phyloP scores from a whole-genome alignment of 2,888 invertebrate species.

The Entomobrya proxima region DNA sequence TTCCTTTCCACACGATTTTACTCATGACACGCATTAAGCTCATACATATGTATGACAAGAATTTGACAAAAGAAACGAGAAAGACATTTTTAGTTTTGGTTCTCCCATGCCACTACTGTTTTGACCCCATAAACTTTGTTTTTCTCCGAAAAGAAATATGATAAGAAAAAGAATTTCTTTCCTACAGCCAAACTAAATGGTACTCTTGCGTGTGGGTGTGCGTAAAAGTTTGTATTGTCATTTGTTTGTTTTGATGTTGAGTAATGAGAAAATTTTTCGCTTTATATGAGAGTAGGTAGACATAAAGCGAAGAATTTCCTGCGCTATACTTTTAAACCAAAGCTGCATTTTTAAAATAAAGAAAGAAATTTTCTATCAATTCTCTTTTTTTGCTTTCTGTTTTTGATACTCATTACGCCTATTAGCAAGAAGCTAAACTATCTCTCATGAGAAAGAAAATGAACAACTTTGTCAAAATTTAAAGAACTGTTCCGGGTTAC shows the following conservation, averaged over 20 bases:
- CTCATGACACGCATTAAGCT: slow-evolving; percentile 38
- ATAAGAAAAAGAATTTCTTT: background rate
- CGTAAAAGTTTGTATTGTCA: background rate
- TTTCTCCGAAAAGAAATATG: slow-evolving; percentile 17
- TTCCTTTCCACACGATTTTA: slow-evolving; percentile 34
- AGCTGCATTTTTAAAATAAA: no score
- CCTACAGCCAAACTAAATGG: background rate
- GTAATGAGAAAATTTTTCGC: background rate
- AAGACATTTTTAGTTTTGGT: slow-evolving; percentile 4
- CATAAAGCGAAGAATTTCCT: background rate
- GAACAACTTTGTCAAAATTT: background rate
- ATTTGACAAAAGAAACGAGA: slow-evolving; percentile 37
- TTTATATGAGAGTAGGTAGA: background rate
- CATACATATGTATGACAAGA: slow-evolving; percentile 42
- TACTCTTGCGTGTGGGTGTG: background rate
- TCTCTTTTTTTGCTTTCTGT: no score
- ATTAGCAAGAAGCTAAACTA: no score
- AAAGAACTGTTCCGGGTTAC: background rate
- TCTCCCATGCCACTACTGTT: background rate
- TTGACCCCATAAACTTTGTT: slow-evolving; percentile 43
- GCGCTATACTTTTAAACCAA: no score
- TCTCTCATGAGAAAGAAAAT: no score
- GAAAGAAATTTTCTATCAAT: no score
- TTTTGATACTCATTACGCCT: no score
- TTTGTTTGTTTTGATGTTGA: background rate